These are phyloP conservation scores for Myiotriccus ornatus DNA, from an alignment of 2,797 vertebrate genomes.

Conservation along the genomic window DNA sequence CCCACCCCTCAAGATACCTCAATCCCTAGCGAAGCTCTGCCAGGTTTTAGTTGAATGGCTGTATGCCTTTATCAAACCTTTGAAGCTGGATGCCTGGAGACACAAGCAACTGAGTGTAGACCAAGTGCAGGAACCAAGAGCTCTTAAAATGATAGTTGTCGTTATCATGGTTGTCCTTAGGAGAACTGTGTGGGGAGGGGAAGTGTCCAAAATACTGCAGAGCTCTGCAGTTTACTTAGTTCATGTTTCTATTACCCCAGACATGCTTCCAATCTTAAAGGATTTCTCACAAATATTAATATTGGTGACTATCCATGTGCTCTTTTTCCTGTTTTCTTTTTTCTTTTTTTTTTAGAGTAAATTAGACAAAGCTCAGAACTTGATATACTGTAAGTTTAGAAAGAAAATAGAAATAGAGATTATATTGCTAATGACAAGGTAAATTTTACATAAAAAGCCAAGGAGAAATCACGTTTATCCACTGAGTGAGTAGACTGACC, in stretches of 20 bases:
- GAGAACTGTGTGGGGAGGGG: not conserved
- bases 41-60: not conserved
- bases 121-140: not conserved
- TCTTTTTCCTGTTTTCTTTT: not conserved
- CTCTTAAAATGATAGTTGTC: not conserved
- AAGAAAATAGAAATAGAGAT: not conserved
- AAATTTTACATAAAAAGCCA: not conserved
- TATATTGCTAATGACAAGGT: not conserved
- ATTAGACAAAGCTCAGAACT: not conserved
- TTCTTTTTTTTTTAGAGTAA: not conserved
- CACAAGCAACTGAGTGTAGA: not conserved
- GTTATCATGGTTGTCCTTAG: not conserved
- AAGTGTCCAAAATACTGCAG: not conserved
- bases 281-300: not conserved
- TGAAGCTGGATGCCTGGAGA: not conserved
- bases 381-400: not conserved
- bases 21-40: not conserved
- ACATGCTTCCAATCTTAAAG: not conserved
- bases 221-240: not conserved
- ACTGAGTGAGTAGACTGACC: not conserved
- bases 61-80: not conserved
- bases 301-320: not conserved
- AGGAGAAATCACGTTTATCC: not conserved
- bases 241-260: not conserved
- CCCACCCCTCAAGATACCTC: not conserved